Evolutionary conservation across 2,797 vertebrate species (phyloP), one percentile per base, ranked within the genome.

Genomic region (Pseudochromis fuscus): DNA sequence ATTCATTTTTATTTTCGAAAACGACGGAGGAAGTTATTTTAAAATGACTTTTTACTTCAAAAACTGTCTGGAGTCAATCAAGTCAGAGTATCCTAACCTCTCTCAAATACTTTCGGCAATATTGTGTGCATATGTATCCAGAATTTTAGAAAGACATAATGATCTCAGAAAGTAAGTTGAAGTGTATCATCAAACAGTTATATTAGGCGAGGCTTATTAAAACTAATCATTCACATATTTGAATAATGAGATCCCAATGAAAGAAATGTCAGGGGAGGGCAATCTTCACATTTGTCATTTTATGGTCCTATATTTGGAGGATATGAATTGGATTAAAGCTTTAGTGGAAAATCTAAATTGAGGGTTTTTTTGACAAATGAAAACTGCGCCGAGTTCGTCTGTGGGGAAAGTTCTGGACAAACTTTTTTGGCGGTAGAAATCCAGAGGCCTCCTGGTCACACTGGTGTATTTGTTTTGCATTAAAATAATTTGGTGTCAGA

Each of bases 201-300:
- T 87, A 88, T 90, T 86, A 89, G 80, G 67, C 67, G 45, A 76
- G 72, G 77, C 87, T 93, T 91, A 93, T 93, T 93, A 92, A 89
- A 93, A 91, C 85, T 82, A 87, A 90, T 92, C 71, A 90, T 66
- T 83, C 78, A 86, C 82, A 91, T 91, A 91, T 92, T 91, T 89
- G 85, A 89, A 85, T 86, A 88, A 88, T 83, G 90, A 89, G 79
- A 82, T 89, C 79, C 55, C 66, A 77, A 67, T 78, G 79, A 84
- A 83, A 79, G 85, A 90, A 93, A 91, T 93, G 91, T 92, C 89
- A 91, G 79, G 52, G 76, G 79, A 86, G 74, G 84, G 75, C 80
- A 90, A 87, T 87, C 81, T 83, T 81, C 88, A 79, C 85, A 77
- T 93, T 92, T 90, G 90, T 93, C 86, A 85, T 89, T 91, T 91